These are phyloP conservation scores for Huso huso DNA, from an alignment of 2,797 vertebrate genomes.

Conservation along the genomic window DNA sequence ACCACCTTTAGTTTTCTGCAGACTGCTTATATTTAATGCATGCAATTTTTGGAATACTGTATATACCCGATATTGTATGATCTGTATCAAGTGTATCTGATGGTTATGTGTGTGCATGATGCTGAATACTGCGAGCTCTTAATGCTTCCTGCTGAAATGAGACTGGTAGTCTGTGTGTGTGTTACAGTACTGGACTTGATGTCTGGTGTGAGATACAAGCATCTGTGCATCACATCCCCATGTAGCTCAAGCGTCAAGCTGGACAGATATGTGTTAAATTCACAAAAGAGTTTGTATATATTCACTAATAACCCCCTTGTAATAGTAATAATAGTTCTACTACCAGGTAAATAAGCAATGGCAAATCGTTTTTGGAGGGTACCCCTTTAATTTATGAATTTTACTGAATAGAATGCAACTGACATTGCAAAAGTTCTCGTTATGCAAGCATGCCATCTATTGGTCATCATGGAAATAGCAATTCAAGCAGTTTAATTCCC, in stretches of 20 bases:
- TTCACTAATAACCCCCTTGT: no score
- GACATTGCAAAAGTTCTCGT: no score
- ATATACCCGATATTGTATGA: slow-evolving; percentile 29
- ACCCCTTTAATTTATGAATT: no score
- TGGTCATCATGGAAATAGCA: no score
- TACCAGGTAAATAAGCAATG: no score
- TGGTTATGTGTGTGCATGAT: slow-evolving; percentile 10
- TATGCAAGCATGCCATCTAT: no score
- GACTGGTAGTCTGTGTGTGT: slow-evolving; percentile 26
- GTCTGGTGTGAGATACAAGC: not conserved
- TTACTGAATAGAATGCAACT: no score
- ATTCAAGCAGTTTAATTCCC: no score
- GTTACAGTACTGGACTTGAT: slow-evolving; percentile 21
- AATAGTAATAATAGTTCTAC: no score
- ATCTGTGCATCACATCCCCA: no score
- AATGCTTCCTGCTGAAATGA: not conserved
- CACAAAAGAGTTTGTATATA: no score
- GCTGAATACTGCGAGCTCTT: not conserved
- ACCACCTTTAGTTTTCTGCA: slow-evolving; percentile 14
- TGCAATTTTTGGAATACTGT: slow-evolving; percentile 42
- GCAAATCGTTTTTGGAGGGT: no score
- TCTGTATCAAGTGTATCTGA: slow-evolving; percentile 4
- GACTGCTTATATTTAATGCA: slow-evolving; percentile 34
- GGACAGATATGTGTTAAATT: not conserved
- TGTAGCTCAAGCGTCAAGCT: not conserved